Evolutionary conservation across 2,113 vertebrate genomes (phyloP).

Genomic region (Bos taurus): ARS-UCD2.0 NC_037342.1:41911001-41911500

Average conservation of each 20-base stretch:
- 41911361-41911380: background rate
- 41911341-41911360: background rate
- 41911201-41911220: background rate
- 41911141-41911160: background rate
- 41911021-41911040: constrained; percentile 1
- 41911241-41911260: background rate
- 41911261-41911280: background rate
- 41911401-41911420: background rate
- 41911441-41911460: background rate
- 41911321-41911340: background rate
- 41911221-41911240: background rate
- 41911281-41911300: background rate
- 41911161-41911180: background rate
- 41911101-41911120: background rate
- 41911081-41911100: background rate
- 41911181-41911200: background rate
- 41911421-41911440: background rate
- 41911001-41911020: background rate
- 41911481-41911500: background rate
- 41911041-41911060: background rate
- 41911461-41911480: background rate
- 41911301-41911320: background rate
- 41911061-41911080: background rate
- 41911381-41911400: background rate
- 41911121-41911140: background rate